These are phyloP conservation scores for Arctia plantaginis DNA, from an alignment of 2,888 invertebrate species.

Conservation along the genomic window DNA sequence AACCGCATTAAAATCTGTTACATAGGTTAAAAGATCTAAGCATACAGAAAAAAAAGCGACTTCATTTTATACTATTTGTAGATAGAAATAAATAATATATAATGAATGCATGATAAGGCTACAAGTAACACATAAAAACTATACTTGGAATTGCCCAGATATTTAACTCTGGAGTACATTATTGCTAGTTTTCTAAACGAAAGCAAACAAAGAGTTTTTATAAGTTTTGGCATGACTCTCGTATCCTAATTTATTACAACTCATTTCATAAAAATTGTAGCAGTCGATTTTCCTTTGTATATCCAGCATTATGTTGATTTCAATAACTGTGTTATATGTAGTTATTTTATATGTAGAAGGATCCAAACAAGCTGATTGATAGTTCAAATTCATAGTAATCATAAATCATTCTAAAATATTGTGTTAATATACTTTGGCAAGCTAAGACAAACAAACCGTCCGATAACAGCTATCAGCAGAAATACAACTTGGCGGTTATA, in stretches of 20 bases:
- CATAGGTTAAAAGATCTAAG: too few relatives aligned
- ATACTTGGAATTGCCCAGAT: conserved; percentile 31
- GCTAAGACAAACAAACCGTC: neutral
- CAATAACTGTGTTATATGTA: conserved; percentile 12
- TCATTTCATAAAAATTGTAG: conserved; percentile 45
- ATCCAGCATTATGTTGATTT: conserved; percentile 25
- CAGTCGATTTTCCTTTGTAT: conserved; percentile 37
- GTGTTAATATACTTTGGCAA: neutral
- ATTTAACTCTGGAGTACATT: conserved; percentile 41
- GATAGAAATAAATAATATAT: neutral
- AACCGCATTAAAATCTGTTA: too few relatives aligned
- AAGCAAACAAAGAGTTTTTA: conserved; percentile 45
- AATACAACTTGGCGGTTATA: neutral
- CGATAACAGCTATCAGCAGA: neutral
- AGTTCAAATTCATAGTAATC: neutral
- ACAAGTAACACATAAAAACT: conserved; percentile 33
- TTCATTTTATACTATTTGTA: too few relatives aligned
- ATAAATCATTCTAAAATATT: neutral
- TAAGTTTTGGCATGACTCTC: conserved; percentile 50
- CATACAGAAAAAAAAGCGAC: too few relatives aligned
- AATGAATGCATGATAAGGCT: conserved; percentile 11
- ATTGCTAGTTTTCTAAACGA: conserved; percentile 35
- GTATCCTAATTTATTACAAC: conserved; percentile 49
- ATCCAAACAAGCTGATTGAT: neutral
- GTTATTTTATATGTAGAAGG: neutral